Conservation (phyloP, 1,140 invertebrate species). For the Nomia melanderi region DNA sequence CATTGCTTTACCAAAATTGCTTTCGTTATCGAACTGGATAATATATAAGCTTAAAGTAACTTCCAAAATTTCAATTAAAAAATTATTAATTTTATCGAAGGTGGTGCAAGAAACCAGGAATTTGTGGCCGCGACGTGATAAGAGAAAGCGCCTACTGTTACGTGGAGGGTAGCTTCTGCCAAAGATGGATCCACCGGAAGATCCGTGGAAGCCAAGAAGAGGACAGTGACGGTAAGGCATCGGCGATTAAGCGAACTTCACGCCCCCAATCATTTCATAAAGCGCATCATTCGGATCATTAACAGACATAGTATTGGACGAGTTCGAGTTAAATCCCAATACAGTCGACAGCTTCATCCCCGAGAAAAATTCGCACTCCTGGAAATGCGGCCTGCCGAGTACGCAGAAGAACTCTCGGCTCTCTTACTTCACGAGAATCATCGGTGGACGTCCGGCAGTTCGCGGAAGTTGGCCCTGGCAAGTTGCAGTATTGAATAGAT, state of each 20-base stretch:
- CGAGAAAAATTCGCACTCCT: conserved; percentile 60
- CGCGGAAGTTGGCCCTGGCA: conserved; percentile 96
- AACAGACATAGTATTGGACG: conserved; percentile 70
- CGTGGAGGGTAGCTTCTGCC: conserved; percentile 88
- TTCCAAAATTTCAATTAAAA: too few relatives aligned
- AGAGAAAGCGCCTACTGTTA: conserved; percentile 93
- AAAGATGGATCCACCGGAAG: conserved; percentile 86
- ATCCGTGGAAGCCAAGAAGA: conserved; percentile 79
- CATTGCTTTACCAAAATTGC: too few relatives aligned
- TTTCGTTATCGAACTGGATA: too few relatives aligned
- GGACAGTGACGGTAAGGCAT: conserved; percentile 65
- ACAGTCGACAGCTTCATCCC: conserved; percentile 67
- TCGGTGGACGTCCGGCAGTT: conserved; percentile 89
- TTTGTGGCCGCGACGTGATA: conserved; percentile 88
- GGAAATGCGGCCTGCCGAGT: conserved; percentile 74
- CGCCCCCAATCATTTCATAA: background rate
- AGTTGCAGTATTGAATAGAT: conserved; percentile 92
- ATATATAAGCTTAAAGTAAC: too few relatives aligned
- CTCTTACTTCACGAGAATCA: conserved; percentile 84
- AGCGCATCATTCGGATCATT: background rate
- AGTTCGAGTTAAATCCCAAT: conserved; percentile 73
- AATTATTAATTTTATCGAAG: conserved; percentile 78
- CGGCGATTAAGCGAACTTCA: background rate
- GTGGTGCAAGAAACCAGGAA: conserved; percentile 86
- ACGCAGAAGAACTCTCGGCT: conserved; percentile 70